Conservation (phyloP, 2,113 vertebrate species). For the Dolichallabes microphthalmus region DNA sequence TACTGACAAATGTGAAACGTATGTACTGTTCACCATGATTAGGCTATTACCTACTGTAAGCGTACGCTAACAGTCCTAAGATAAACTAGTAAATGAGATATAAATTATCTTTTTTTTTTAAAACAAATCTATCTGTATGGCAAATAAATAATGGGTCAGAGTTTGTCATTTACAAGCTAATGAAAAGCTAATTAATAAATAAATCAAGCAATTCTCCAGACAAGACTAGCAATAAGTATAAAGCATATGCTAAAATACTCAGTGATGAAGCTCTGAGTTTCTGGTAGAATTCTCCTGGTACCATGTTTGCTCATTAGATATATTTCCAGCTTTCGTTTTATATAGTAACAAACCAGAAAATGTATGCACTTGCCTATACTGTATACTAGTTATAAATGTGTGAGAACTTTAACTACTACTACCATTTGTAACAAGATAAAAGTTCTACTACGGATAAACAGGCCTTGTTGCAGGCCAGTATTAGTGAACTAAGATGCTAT, state of each 20-base stretch:
- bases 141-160: neutral
- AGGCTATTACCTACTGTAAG: too few relatives aligned
- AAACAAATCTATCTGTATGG: neutral
- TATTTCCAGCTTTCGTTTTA: neutral
- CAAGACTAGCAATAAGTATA: neutral
- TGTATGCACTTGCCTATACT: neutral
- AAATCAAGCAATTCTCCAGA: neutral
- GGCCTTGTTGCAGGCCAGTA: too few relatives aligned
- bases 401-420: neutral
- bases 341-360: neutral
- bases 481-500: neutral
- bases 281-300: neutral
- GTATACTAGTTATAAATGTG: neutral
- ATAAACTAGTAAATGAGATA: neutral
- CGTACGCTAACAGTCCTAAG: too few relatives aligned
- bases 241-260: neutral
- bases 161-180: neutral
- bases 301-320: neutral
- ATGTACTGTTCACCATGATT: neutral
- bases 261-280: neutral
- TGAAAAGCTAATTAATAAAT: neutral
- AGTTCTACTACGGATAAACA: neutral
- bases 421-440: neutral
- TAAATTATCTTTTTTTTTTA: too few relatives aligned
- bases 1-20: neutral